phyloP scores from a whole-genome alignment of 2,797 vertebrate species.

The Bovichtus variegatus region DNA sequence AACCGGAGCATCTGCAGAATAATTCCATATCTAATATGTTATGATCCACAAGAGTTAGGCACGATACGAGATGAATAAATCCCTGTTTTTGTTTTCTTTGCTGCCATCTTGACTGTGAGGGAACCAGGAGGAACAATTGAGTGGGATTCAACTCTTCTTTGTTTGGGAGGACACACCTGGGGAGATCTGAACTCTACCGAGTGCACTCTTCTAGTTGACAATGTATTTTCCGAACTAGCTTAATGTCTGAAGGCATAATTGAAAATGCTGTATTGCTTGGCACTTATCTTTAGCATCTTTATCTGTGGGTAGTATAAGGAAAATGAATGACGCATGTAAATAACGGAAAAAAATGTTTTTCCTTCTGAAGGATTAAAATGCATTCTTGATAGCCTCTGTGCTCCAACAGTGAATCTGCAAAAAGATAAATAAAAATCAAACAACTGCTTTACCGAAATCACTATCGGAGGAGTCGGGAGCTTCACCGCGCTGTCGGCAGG shows the following conservation, averaged over 20 bases:
- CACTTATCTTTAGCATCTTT: constrained; percentile 34
- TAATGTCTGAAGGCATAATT: constrained; percentile 17
- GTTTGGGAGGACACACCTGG: too few relatives aligned
- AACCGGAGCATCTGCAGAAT: too few relatives aligned
- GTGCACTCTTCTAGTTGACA: too few relatives aligned
- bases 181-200: too few relatives aligned
- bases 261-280: constrained; percentile 15
- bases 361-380: not conserved
- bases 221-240: not conserved
- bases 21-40: too few relatives aligned
- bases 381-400: not conserved
- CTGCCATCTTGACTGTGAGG: too few relatives aligned
- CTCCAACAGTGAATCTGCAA: not conserved
- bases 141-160: too few relatives aligned
- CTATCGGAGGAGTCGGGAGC: constrained; percentile 89
- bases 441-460: constrained; percentile 91
- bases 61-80: too few relatives aligned
- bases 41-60: too few relatives aligned
- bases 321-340: constrained; percentile 6
- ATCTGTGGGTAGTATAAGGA: not conserved
- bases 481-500: constrained; percentile 81
- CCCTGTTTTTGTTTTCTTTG: too few relatives aligned
- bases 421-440: not conserved
- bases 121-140: too few relatives aligned
- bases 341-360: not conserved